phyloP scores from a whole-genome alignment of 2,888 invertebrate genomes.

The Adelognathus sp. region DNA sequence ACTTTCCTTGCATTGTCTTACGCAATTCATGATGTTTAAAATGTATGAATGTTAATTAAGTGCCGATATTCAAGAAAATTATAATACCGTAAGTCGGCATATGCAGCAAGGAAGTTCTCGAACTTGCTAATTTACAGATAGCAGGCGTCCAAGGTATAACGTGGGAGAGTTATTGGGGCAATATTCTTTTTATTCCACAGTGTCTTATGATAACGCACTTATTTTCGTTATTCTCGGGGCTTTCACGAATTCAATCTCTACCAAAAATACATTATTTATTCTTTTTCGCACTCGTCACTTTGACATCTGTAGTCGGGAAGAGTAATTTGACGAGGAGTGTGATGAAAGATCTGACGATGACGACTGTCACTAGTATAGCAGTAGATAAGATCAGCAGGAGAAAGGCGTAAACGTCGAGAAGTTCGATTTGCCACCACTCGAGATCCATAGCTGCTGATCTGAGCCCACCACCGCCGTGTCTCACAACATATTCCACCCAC shows the following conservation, averaged over 20 bases:
- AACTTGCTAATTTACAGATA: no score
- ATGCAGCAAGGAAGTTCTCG: no score
- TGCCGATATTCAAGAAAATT: no score
- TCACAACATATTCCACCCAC: conserved; percentile 74
- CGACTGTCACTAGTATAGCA: background rate
- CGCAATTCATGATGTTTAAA: no score
- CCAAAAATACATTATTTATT: background rate
- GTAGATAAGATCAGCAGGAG: conserved; percentile 1
- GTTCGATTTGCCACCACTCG: conserved; percentile 73
- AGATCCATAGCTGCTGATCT: conserved; percentile 72
- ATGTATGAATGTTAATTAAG: no score
- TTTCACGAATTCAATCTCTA: background rate
- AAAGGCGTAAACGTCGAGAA: conserved; percentile 69
- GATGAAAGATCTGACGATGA: conserved; percentile 3
- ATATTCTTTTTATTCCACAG: background rate
- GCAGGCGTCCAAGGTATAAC: no score
- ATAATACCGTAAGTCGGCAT: no score
- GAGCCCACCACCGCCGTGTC: conserved; percentile 67
- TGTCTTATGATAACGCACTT: background rate
- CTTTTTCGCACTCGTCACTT: background rate
- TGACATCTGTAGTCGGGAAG: background rate
- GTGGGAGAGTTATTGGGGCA: no score
- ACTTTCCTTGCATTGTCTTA: no score
- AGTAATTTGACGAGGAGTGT: background rate
- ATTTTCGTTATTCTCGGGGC: background rate